Evolutionary conservation across 2,113 vertebrate genomes (phyloP).

Genomic region (Sinocyclocheilus grahami): DNA sequence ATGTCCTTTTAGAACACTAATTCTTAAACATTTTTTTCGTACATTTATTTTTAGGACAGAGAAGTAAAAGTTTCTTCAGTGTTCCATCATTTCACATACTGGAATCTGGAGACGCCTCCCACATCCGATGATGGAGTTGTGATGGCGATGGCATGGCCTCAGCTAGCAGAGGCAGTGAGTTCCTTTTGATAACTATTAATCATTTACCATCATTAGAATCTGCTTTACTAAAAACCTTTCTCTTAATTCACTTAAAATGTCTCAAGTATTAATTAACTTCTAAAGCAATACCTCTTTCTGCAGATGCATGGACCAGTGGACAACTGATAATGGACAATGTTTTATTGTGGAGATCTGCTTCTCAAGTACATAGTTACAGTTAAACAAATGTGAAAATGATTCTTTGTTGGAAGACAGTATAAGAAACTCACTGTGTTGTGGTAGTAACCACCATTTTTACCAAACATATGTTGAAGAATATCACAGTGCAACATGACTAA

Average conservation of each 20-base stretch:
- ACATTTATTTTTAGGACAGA: slow-evolving; percentile 74
- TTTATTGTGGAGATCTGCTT: neutral
- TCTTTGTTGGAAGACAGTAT: neutral
- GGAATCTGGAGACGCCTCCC: slow-evolving; percentile 84
- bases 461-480: neutral
- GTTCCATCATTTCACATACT: slow-evolving; percentile 81
- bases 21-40: neutral
- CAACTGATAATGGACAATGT: slow-evolving; percentile 27
- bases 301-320: slow-evolving; percentile 61
- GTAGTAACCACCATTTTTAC: slow-evolving; percentile 3
- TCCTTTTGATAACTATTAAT: neutral
- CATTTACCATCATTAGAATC: neutral
- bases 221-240: neutral
- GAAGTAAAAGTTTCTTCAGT: slow-evolving; percentile 73
- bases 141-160: slow-evolving; percentile 83
- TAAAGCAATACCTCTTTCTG: neutral
- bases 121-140: slow-evolving; percentile 79
- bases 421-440: neutral
- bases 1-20: neutral
- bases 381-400: neutral
- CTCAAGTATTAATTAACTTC: neutral
- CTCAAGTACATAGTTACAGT: neutral
- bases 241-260: neutral
- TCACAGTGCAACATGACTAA: slow-evolving; percentile 9
- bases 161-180: slow-evolving; percentile 82